phyloP scores from a whole-genome alignment of 2,888 invertebrate species.

The Fissipunctia ypsillon region DNA sequence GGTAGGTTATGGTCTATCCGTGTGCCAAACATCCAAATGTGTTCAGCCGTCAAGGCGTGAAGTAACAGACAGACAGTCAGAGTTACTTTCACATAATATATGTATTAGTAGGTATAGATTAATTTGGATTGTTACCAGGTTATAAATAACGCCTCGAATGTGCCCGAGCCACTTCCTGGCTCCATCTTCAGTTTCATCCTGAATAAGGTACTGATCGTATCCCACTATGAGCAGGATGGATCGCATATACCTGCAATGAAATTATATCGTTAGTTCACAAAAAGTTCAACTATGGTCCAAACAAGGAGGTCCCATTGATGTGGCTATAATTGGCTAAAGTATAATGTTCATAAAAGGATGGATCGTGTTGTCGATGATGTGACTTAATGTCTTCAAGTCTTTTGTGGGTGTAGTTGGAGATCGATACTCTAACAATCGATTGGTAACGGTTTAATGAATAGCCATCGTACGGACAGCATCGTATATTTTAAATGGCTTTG shows the following conservation, averaged over 20 bases:
- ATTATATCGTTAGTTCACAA: no score
- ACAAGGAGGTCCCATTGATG: no score
- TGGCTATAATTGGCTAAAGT: no score
- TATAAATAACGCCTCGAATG: slow-evolving; percentile 82
- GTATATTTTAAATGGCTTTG: neutral
- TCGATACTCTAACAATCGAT: neutral
- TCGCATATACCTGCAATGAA: slow-evolving; percentile 76
- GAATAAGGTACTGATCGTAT: slow-evolving; percentile 85
- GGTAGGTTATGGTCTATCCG: no score
- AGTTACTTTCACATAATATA: no score
- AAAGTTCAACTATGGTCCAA: no score
- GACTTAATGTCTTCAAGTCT: neutral
- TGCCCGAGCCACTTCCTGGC: slow-evolving; percentile 78
- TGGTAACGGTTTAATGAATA: neutral
- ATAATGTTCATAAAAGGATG: no score
- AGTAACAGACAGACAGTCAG: no score
- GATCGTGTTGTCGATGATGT: neutral
- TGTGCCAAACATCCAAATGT: no score
- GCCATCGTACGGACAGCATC: neutral
- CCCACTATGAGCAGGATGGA: slow-evolving; percentile 82
- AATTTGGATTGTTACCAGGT: slow-evolving; percentile 74
- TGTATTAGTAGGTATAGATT: no score
- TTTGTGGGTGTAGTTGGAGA: neutral
- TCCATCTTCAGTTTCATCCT: slow-evolving; percentile 84
- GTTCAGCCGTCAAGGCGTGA: no score